A percentile compares a stretch with the other conserved stretches of the same genome.
These are phyloP conservation scores for Rhagologus leucostigma DNA, from an alignment of 2,113 vertebrate species.

Conservation along the genomic window DNA sequence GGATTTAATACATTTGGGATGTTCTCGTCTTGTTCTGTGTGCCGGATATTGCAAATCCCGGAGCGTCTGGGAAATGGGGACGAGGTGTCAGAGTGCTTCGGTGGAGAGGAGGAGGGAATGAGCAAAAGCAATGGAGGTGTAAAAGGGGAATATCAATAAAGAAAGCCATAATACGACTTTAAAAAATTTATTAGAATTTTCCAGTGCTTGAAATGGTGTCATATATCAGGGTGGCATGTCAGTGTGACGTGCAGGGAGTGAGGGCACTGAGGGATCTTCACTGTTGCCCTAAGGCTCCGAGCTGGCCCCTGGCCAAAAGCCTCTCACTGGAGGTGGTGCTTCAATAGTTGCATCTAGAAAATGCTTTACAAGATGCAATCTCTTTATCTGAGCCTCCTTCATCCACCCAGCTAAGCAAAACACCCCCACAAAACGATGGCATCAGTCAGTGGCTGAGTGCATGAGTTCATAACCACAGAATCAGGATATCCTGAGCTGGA, in stretches of 20 bases:
- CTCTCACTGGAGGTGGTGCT: neutral
- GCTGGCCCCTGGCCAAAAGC: neutral
- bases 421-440: accelerated
- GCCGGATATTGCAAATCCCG: neutral
- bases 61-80: accelerated
- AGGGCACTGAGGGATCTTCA: neutral
- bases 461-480: neutral
- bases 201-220: neutral
- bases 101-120: neutral
- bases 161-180: neutral
- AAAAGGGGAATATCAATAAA: constrained; percentile 15
- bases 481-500: neutral
- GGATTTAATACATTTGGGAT: neutral
- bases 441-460: neutral
- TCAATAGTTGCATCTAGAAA: neutral
- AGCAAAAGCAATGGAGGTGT: neutral
- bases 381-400: neutral
- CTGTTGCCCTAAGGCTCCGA: neutral
- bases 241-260: neutral
- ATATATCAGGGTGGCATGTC: constrained; percentile 7
- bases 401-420: neutral
- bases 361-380: neutral
- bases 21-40: neutral
- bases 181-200: constrained; percentile 31
- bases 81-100: neutral